phyloP scores from a whole-genome alignment of 2,888 invertebrate genomes.

The Polyploca ridens region DNA sequence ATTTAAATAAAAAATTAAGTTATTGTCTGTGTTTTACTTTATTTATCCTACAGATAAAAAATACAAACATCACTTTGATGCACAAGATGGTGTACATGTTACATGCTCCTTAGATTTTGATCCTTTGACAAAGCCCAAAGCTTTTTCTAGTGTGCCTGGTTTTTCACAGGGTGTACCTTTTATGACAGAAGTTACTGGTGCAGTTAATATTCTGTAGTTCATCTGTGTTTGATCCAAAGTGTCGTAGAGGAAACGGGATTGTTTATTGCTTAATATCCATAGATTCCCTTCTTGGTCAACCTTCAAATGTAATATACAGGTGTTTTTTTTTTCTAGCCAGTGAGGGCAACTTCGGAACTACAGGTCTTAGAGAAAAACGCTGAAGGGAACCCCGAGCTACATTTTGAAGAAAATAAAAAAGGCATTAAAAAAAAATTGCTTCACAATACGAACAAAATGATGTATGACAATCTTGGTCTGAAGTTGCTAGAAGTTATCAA shows the following conservation, averaged over 20 bases:
- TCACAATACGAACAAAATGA: too few relatives aligned
- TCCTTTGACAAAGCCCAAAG: conserved; percentile 32
- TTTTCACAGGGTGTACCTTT: conserved; percentile 79
- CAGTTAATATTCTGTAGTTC: conserved; percentile 86
- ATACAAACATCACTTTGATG: too few relatives aligned
- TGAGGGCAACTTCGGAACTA: too few relatives aligned
- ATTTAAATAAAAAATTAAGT: conserved; percentile 77
- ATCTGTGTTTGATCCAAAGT: conserved; percentile 86
- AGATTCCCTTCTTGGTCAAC: conserved; percentile 85
- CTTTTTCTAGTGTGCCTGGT: conserved; percentile 28
- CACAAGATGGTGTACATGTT: not conserved
- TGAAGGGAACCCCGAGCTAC: too few relatives aligned
- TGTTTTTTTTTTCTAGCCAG: too few relatives aligned
- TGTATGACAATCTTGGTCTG: too few relatives aligned
- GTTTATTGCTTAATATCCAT: conserved; percentile 91
- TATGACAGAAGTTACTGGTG: conserved; percentile 71
- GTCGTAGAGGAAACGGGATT: conserved; percentile 88
- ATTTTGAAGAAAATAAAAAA: too few relatives aligned
- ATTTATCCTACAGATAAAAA: not conserved
- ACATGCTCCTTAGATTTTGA: conserved; percentile 17
- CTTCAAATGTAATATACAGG: conserved; percentile 57
- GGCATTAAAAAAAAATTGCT: too few relatives aligned
- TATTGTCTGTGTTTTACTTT: conserved; percentile 26
- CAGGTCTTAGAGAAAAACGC: too few relatives aligned
- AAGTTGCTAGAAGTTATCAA: too few relatives aligned